Evolutionary conservation across 2,888 invertebrate genomes (phyloP).

Genomic region (Drosophila maculinotata): DNA sequence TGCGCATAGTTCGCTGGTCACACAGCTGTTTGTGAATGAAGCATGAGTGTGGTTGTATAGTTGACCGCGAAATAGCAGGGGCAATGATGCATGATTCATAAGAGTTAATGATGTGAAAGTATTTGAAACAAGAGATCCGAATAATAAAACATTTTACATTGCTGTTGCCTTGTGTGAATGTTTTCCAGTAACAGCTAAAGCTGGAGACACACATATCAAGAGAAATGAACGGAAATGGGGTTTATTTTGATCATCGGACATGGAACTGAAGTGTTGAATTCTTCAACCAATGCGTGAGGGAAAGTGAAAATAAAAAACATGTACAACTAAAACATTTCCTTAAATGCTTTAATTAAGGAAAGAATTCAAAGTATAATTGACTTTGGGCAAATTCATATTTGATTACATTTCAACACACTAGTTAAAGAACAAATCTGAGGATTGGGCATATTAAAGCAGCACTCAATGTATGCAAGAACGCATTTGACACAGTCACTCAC

Average conservation of each 20-base stretch:
- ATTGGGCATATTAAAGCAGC: not conserved
- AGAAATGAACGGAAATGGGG: not conserved
- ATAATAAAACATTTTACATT: too few species aligned
- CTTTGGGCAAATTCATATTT: not conserved
- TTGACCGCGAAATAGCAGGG: too few species aligned
- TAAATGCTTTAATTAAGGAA: too few species aligned
- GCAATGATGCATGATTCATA: not conserved
- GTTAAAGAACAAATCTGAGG: not conserved
- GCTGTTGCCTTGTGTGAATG: too few species aligned
- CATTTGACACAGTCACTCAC: not conserved
- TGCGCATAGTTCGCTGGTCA: constrained; percentile 14
- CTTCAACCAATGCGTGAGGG: too few species aligned
- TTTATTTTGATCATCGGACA: not conserved
- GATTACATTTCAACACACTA: not conserved
- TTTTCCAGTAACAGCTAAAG: too few species aligned
- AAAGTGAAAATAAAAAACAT: too few species aligned
- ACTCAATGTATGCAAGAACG: not conserved
- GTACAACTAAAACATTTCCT: too few species aligned
- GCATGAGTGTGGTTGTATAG: too few species aligned
- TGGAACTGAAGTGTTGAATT: not conserved
- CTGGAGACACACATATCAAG: too few species aligned
- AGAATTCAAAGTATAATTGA: too few species aligned
- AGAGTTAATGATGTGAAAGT: not conserved
- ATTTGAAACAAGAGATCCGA: not conserved
- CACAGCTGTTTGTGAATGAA: constrained; percentile 50